These are phyloP conservation scores for Brevimyrus niger DNA, from an alignment of 2,113 vertebrate genomes.

Conservation along the genomic window DNA sequence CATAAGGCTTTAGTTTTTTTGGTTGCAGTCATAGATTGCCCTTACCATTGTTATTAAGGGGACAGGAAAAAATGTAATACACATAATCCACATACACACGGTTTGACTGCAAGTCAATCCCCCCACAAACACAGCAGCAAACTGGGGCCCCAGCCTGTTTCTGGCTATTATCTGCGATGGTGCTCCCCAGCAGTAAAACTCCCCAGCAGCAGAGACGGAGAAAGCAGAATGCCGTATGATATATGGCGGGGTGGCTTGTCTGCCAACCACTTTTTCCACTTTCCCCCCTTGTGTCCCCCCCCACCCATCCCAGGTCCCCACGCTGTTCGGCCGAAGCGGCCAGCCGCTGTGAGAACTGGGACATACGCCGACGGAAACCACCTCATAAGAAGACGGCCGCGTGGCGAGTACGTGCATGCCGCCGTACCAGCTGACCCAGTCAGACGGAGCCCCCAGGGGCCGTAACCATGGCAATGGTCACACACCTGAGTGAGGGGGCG, in stretches of 20 bases:
- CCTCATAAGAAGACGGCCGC: background rate
- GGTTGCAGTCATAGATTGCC: background rate
- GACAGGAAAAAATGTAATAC: background rate
- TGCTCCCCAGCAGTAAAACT: conserved; percentile 43
- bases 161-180: conserved; percentile 34
- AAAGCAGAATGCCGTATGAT: conserved; percentile 33
- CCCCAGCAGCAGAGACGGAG: conserved; percentile 32
- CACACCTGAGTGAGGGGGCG: background rate
- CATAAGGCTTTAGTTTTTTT: background rate
- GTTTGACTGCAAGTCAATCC: background rate
- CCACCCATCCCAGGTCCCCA: conserved; percentile 21
- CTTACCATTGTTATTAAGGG: background rate
- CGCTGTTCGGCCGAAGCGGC: background rate
- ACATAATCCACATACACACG: background rate
- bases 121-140: background rate
- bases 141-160: conserved; percentile 36
- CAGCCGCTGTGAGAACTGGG: conserved; percentile 41
- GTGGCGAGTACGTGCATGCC: background rate
- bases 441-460: background rate
- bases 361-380: background rate
- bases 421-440: background rate
- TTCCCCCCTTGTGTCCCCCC: conserved; percentile 66
- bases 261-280: conserved; percentile 41
- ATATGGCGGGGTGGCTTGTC: conserved; percentile 41
- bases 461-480: background rate